Evolutionary conservation across 1,140 invertebrate species (phyloP).

Genomic region (Globodera rostochiensis): DNA sequence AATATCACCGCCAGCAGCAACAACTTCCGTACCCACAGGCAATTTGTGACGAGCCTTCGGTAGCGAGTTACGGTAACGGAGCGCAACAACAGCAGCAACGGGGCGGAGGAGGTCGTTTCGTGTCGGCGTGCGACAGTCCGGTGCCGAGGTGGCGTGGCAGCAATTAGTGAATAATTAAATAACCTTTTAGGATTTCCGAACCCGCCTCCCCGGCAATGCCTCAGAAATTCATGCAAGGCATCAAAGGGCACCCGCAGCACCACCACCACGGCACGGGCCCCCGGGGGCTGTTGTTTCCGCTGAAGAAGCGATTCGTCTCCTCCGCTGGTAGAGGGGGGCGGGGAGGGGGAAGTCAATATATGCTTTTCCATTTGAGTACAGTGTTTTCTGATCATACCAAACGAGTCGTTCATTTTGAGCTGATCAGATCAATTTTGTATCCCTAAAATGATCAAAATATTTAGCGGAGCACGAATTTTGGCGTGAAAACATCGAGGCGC

Average conservation of each 20-base stretch:
- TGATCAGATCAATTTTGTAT: not conserved
- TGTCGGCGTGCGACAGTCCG: slow-evolving; percentile 46
- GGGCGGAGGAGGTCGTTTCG: not conserved
- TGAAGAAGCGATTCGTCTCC: slow-evolving; percentile 51
- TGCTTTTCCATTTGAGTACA: no score
- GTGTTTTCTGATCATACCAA: no score
- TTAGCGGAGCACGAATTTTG: slow-evolving; percentile 63
- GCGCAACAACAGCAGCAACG: slow-evolving; percentile 16
- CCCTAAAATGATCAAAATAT: slow-evolving; percentile 13
- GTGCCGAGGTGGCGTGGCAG: slow-evolving; percentile 30
- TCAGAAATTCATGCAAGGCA: slow-evolving; percentile 56
- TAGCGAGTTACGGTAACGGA: slow-evolving; percentile 4
- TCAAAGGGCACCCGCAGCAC: not conserved
- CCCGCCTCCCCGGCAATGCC: slow-evolving; percentile 60
- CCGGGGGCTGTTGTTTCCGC: slow-evolving; percentile 58
- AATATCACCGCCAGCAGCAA: not conserved
- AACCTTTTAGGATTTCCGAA: slow-evolving; percentile 46
- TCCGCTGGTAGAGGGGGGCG: not conserved
- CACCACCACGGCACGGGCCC: slow-evolving; percentile 35
- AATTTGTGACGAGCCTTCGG: not conserved
- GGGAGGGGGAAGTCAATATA: slow-evolving; percentile 12
- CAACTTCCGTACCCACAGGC: not conserved
- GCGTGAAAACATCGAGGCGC: slow-evolving; percentile 60
- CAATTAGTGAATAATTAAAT: not conserved
- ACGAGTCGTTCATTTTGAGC: no score